Evolutionary conservation across 1,140 invertebrate species (phyloP).

Genomic region (Scaptomyza montana): DNA sequence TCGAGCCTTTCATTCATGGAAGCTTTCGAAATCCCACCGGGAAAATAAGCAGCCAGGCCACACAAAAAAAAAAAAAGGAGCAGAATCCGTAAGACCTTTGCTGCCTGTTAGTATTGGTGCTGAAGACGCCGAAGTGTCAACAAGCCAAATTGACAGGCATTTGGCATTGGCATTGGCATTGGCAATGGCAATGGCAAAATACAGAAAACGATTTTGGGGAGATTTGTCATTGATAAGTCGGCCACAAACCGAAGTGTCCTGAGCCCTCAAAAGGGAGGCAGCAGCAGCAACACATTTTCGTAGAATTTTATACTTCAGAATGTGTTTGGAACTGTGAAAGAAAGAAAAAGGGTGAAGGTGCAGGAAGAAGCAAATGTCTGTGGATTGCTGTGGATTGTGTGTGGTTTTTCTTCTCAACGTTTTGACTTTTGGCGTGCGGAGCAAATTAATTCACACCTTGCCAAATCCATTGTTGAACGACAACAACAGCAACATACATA

Average conservation of each 20-base stretch:
- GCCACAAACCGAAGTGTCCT: conserved; percentile 41
- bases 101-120: conserved; percentile 50
- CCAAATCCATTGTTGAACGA: conserved; percentile 76
- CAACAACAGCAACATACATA: conserved; percentile 59
- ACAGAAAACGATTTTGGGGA: conserved; percentile 77
- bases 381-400: conserved; percentile 39
- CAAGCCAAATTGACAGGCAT: conserved; percentile 75
- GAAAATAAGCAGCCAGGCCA: conserved; percentile 66
- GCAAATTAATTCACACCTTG: conserved; percentile 82
- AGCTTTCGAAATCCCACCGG: conserved; percentile 68
- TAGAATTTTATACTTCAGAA: conserved; percentile 58
- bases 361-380: conserved; percentile 1
- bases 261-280: conserved; percentile 53
- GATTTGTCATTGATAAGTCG: conserved; percentile 82
- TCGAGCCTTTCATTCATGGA: conserved; percentile 66
- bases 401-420: conserved; percentile 65
- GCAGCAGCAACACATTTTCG: conserved; percentile 52
- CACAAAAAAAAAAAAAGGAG: conserved; percentile 36
- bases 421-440: conserved; percentile 72
- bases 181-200: conserved; percentile 56
- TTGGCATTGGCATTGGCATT: conserved; percentile 55
- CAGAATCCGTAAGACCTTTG: conserved; percentile 60
- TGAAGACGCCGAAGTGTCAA: conserved; percentile 70
- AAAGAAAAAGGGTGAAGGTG: conserved; percentile 6
- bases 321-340: background rate